These are phyloP conservation scores for Odontamblyopus rebecca DNA, from an alignment of 2,797 vertebrate genomes.

Conservation along the genomic window DNA sequence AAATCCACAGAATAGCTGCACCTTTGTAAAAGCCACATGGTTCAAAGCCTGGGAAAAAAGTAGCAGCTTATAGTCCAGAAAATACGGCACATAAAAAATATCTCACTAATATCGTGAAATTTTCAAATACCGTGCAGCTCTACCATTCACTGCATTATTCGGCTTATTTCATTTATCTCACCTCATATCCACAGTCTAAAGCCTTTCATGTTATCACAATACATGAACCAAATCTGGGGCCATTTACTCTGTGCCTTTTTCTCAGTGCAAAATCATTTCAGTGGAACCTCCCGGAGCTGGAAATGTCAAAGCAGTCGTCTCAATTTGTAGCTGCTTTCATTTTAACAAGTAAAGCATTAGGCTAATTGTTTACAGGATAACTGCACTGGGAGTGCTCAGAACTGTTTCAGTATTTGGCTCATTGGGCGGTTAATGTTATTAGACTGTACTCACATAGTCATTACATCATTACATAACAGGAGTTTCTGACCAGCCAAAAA, in stretches of 20 bases:
- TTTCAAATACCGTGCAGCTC: too few species aligned
- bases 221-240: slow-evolving; percentile 1
- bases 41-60: too few species aligned
- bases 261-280: slow-evolving; percentile 9
- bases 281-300: slow-evolving; percentile 1
- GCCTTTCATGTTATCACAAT: neutral
- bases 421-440: neutral
- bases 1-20: too few species aligned
- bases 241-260: neutral
- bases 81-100: too few species aligned
- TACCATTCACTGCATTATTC: neutral
- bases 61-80: too few species aligned
- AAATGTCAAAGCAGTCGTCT: slow-evolving; percentile 18
- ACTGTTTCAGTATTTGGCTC: slow-evolving; percentile 13
- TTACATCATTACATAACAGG: neutral
- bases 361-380: slow-evolving; percentile 34
- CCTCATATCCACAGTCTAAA: neutral
- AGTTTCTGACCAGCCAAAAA: neutral
- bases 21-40: too few species aligned
- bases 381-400: slow-evolving; percentile 17
- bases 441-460: neutral
- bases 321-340: slow-evolving; percentile 22
- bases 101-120: too few species aligned
- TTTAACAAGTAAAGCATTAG: slow-evolving; percentile 32
- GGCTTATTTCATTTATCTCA: neutral